phyloP scores from a whole-genome alignment of 2,797 vertebrate genomes.

The Thunnus albacares region DNA sequence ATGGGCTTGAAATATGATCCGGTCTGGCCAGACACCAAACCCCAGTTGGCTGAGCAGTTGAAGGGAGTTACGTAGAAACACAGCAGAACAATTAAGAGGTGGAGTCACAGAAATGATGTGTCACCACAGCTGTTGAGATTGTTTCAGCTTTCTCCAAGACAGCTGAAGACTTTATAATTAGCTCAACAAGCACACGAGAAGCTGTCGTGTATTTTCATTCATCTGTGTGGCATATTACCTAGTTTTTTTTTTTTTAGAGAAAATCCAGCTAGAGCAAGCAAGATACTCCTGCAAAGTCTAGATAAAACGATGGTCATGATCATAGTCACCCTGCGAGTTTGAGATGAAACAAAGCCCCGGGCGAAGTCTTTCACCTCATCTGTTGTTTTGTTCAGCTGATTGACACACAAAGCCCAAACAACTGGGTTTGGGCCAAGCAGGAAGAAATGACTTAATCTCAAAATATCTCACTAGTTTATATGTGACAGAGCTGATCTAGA shows the following conservation, averaged over 20 bases:
- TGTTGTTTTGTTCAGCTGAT: slow-evolving; percentile 25
- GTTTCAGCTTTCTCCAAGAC: slow-evolving; percentile 24
- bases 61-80: slow-evolving; percentile 65
- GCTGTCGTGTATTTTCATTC: neutral
- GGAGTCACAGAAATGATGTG: slow-evolving; percentile 63
- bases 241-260: neutral
- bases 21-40: slow-evolving; percentile 67
- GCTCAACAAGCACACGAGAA: neutral
- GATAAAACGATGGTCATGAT: neutral
- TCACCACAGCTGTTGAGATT: slow-evolving; percentile 58
- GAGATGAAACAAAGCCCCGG: slow-evolving; percentile 29
- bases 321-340: neutral
- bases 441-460: slow-evolving; percentile 22
- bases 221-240: neutral
- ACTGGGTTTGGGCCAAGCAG: slow-evolving; percentile 1
- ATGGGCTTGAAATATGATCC: slow-evolving; percentile 80
- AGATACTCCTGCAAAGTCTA: neutral
- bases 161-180: slow-evolving; percentile 29
- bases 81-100: slow-evolving; percentile 73
- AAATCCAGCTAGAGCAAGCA: neutral
- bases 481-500: neutral
- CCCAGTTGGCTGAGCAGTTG: slow-evolving; percentile 66
- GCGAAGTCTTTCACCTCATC: slow-evolving; percentile 20
- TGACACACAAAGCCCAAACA: slow-evolving; percentile 35
- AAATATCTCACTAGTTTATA: slow-evolving; percentile 1